phyloP scores from a whole-genome alignment of 2,797 vertebrate species.

The Anguilla megastoma region DNA sequence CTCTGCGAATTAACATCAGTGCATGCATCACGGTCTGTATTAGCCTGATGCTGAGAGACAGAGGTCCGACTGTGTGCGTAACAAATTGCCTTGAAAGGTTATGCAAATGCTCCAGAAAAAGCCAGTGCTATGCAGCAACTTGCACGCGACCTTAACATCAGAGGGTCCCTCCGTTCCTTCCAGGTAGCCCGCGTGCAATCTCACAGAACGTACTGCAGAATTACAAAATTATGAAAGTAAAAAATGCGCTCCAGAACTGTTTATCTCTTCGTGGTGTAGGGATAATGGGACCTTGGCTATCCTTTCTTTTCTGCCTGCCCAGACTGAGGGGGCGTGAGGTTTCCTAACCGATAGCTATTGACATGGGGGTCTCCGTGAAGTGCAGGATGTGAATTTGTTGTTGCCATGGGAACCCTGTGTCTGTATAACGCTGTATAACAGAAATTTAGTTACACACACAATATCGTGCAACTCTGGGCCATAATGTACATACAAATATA shows the following conservation, averaged over 20 bases:
- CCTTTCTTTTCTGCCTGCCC: not conserved
- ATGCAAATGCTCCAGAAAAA: not conserved
- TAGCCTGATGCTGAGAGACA: not conserved
- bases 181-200: not conserved
- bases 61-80: not conserved
- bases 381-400: conserved; percentile 12
- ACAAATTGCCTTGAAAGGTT: conserved; percentile 1
- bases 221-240: not conserved
- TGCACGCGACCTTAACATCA: not conserved
- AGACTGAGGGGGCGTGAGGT: not conserved
- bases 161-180: not conserved
- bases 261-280: not conserved
- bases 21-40: not conserved
- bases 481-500: not conserved
- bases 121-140: not conserved
- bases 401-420: conserved; percentile 17
- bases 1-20: not conserved
- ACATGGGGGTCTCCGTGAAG: not conserved
- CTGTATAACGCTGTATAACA: not conserved
- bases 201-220: no score
- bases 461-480: not conserved
- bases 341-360: not conserved
- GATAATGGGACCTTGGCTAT: not conserved
- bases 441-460: not conserved
- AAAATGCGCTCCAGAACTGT: not conserved